Conservation (phyloP, 2,888 invertebrate species). For the Dromius quadrimaculatus region DNA sequence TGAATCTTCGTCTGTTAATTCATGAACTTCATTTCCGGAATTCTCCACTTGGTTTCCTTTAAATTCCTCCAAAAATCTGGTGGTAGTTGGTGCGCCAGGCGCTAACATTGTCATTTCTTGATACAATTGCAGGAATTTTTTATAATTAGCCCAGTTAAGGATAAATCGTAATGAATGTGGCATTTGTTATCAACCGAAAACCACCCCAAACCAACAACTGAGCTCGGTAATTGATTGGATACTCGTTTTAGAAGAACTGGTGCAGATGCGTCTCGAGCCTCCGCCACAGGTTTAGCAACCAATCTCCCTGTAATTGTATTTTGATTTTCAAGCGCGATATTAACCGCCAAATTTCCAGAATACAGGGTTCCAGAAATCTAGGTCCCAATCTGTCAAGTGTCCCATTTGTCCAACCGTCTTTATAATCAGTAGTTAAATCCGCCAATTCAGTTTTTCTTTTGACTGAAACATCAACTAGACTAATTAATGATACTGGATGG, state of each 20-base stretch:
- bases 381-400: conserved; percentile 83
- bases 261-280: conserved; percentile 77
- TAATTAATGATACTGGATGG: conserved; percentile 73
- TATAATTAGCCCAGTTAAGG: conserved; percentile 63
- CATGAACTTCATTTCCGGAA: conserved; percentile 75
- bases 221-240: conserved; percentile 68
- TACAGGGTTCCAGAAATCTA: conserved; percentile 86
- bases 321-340: conserved; percentile 72
- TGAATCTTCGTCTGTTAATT: conserved; percentile 74
- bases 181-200: conserved; percentile 84
- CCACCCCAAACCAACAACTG: conserved; percentile 85
- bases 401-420: conserved; percentile 77
- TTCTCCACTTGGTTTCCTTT: conserved; percentile 77
- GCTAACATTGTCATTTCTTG: conserved; percentile 62
- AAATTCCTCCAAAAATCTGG: conserved; percentile 74
- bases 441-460: conserved; percentile 81
- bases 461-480: conserved; percentile 76
- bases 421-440: conserved; percentile 73
- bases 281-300: conserved; percentile 77
- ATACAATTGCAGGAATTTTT: conserved; percentile 64
- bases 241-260: conserved; percentile 77
- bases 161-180: conserved; percentile 83
- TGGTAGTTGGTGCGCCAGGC: conserved; percentile 75
- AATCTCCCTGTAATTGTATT: conserved; percentile 77
- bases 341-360: conserved; percentile 83